These are phyloP conservation scores for Danio jaintianensis DNA, from an alignment of 2,797 vertebrate species.

Conservation along the genomic window DNA sequence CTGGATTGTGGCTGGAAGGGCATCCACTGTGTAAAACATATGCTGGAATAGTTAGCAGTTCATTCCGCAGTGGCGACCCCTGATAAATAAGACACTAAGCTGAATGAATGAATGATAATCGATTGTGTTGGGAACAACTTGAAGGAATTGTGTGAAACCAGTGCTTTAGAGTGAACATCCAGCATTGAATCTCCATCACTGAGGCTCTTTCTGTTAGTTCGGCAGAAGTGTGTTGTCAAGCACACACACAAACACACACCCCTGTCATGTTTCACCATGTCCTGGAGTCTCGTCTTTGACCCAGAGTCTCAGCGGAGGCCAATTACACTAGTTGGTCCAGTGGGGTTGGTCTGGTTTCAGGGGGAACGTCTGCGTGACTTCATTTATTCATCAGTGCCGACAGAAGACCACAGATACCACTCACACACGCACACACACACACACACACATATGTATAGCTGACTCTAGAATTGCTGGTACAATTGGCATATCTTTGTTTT, in stretches of 20 bases:
- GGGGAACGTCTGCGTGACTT: slow-evolving; percentile 48
- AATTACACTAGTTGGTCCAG: slow-evolving; percentile 55
- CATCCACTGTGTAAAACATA: too few relatives aligned
- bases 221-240: slow-evolving; percentile 7
- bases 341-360: slow-evolving; percentile 46
- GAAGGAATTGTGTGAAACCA: too few relatives aligned
- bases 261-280: slow-evolving; percentile 28
- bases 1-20: too few relatives aligned
- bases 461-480: too few relatives aligned
- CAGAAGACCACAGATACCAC: slow-evolving; percentile 46
- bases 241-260: background rate
- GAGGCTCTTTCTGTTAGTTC: slow-evolving; percentile 18
- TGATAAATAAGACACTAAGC: too few relatives aligned
- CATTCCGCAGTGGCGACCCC: too few relatives aligned
- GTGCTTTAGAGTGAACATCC: background rate
- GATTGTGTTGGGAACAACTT: too few relatives aligned
- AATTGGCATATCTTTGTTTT: too few relatives aligned
- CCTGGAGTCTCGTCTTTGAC: slow-evolving; percentile 24
- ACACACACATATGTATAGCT: too few relatives aligned
- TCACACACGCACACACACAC: too few relatives aligned
- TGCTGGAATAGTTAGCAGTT: too few relatives aligned
- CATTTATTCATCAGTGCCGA: slow-evolving; percentile 69
- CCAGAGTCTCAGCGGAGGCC: slow-evolving; percentile 20
- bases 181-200: background rate
- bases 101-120: too few relatives aligned